Evolutionary conservation across 2,888 invertebrate species (phyloP), one percentile per base, ranked within the genome.

Genomic region (Caenorhabditis sp.): DNA sequence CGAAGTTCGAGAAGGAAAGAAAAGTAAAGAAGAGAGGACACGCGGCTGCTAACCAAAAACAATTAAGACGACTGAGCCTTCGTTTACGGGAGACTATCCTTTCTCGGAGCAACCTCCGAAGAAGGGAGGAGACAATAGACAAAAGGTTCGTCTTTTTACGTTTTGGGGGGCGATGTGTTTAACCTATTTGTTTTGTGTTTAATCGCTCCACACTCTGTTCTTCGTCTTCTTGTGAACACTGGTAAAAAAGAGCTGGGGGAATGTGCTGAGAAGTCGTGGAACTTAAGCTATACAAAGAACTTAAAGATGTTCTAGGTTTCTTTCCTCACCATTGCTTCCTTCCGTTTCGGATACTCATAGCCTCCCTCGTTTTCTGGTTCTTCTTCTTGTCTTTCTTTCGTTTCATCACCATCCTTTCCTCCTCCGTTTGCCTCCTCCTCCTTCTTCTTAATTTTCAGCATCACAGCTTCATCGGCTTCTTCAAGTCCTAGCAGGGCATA

Each of bases 131-230:
- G 52, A 68, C 68, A 68, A 68, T 59, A 37, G 59, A 68, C 68
- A 68, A 59, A 68, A 68, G 68, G 59, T 35, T 52, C 52, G 50
- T 50, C 41, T 41, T 41, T 32, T 35, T 48, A 7, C 22, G 15
- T 8, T 48, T 26, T 24, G 27, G 43, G 43, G 53, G 20, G 37
- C 48, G 56, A 66, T 68, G n/a, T n/a, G 68, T 71, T 71, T 71
- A 71, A 71, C 70, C 41, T 74, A 74, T 74, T 74, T 74, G 74
- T 62, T 74, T 56, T 74, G 73, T 74, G 74, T 74, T 74, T 68
- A 74, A 68, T 68, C 74, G 66, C 32, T 24, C 53, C 50, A 65
- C 45, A 24, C 46, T 26, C 46, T 46, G 13, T 22, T 46, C 26
- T 37, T 45, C 37, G 55, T 24, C 55, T 46, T 55, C 55, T 46